These are phyloP conservation scores for Drosophila rubida DNA, from an alignment of 2,888 invertebrate species.

Conservation along the genomic window DNA sequence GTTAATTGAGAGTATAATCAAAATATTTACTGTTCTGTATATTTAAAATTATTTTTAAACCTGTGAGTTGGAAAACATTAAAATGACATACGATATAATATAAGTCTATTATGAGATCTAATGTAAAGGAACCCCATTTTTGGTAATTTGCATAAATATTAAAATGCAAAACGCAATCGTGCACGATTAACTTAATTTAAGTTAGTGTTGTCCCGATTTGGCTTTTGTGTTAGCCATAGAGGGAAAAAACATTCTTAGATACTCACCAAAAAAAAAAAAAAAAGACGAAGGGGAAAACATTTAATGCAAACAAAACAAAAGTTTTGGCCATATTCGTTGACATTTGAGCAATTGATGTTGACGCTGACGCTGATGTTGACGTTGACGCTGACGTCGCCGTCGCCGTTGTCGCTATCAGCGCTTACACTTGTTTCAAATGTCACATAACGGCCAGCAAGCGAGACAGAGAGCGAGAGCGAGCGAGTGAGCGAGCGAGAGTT, in stretches of 20 bases:
- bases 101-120: too few relatives aligned
- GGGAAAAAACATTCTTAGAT: not conserved
- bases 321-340: conserved; percentile 24
- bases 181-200: not conserved
- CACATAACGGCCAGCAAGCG: conserved; percentile 36
- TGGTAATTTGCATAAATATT: not conserved
- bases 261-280: not conserved
- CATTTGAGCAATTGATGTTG: conserved; percentile 40
- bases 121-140: too few relatives aligned
- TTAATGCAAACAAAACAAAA: conserved; percentile 2
- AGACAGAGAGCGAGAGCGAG: not conserved
- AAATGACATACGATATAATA: too few relatives aligned
- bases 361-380: conserved; percentile 22
- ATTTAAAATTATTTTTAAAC: too few relatives aligned
- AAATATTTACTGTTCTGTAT: too few relatives aligned
- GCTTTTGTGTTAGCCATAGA: not conserved
- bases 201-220: not conserved
- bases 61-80: too few relatives aligned
- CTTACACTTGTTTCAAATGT: conserved; percentile 37
- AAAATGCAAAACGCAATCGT: not conserved
- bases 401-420: conserved; percentile 32
- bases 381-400: conserved; percentile 22
- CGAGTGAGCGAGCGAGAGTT: conserved; percentile 11
- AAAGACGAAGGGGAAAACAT: not conserved
- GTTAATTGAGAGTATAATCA: too few relatives aligned